phyloP scores from a whole-genome alignment of 2,888 invertebrate species.

The Chirona hameri region DNA sequence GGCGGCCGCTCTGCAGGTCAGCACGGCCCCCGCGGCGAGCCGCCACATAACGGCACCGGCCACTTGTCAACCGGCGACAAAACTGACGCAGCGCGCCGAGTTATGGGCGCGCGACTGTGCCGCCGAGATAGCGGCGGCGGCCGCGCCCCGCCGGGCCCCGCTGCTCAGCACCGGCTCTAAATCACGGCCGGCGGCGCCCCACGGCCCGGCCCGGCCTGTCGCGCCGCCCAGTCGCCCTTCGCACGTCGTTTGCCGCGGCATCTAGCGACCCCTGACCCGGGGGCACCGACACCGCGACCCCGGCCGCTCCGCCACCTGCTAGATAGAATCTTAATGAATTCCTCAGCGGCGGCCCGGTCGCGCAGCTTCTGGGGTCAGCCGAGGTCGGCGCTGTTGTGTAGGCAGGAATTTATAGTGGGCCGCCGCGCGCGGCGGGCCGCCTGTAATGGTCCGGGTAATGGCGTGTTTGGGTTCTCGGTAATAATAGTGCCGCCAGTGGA shows the following conservation, averaged over 20 bases:
- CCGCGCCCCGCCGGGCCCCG: neutral
- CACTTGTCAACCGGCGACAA: conserved; percentile 11
- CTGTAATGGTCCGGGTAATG: neutral
- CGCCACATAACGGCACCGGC: neutral
- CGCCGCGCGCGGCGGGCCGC: conserved; percentile 4
- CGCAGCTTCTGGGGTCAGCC: neutral
- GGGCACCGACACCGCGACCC: neutral
- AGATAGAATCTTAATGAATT: conserved; percentile 5
- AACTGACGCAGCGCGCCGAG: conserved; percentile 1
- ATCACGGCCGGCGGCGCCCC: neutral
- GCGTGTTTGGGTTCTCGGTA: conserved; percentile 10
- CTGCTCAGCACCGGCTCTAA: neutral
- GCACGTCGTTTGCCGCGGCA: neutral
- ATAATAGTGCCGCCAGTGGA: neutral
- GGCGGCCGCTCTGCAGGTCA: neutral
- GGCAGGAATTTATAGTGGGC: conserved; percentile 11
- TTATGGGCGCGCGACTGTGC: neutral
- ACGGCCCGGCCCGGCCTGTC: conserved; percentile 2
- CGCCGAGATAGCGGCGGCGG: neutral
- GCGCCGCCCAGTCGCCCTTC: neutral
- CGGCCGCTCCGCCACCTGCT: neutral
- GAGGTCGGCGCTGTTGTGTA: conserved; percentile 23
- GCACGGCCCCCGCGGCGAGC: neutral
- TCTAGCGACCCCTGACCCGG: neutral
- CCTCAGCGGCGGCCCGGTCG: neutral